Percentiles rank a stretch among this genome's conserved stretches.
Conservation (phyloP, 2,888 invertebrate species). For the Minunthozetes semirufus region DNA sequence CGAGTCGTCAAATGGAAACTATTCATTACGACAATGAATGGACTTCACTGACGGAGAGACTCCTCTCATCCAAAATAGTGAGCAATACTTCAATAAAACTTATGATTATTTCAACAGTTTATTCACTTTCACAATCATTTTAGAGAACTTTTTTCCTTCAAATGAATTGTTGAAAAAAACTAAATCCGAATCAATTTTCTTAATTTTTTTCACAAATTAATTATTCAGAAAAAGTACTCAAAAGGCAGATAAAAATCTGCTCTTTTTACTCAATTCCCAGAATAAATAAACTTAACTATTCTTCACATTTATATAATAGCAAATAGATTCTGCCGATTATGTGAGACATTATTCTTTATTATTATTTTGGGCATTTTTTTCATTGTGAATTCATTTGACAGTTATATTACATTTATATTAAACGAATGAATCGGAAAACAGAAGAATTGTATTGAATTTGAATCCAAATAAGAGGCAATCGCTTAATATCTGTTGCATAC, state of each 20-base stretch:
- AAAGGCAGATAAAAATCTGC: background rate
- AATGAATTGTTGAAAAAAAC: slow-evolving; percentile 12
- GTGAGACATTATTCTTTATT: too few species aligned
- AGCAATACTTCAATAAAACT: slow-evolving; percentile 13
- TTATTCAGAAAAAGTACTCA: background rate
- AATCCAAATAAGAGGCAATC: background rate
- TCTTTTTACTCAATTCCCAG: too few species aligned
- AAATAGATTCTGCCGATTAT: too few species aligned
- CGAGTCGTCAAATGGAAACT: slow-evolving; percentile 21
- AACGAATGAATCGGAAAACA: background rate
- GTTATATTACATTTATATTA: background rate
- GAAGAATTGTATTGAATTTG: background rate
- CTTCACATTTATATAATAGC: too few species aligned
- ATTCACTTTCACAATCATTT: slow-evolving; percentile 2
- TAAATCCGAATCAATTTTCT: background rate
- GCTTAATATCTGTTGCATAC: background rate
- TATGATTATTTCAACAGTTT: slow-evolving; percentile 16
- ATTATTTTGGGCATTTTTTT: too few species aligned
- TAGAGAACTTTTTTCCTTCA: background rate
- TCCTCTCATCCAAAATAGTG: background rate
- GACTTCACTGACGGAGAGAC: background rate
- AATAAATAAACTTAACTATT: too few species aligned
- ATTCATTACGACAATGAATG: slow-evolving; percentile 25
- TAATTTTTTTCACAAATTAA: background rate
- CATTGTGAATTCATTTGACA: too few species aligned